Evolutionary conservation across 2,888 invertebrate species (phyloP), one percentile per base, ranked within the genome.

Genomic region (Drosophila demipolita): DNA sequence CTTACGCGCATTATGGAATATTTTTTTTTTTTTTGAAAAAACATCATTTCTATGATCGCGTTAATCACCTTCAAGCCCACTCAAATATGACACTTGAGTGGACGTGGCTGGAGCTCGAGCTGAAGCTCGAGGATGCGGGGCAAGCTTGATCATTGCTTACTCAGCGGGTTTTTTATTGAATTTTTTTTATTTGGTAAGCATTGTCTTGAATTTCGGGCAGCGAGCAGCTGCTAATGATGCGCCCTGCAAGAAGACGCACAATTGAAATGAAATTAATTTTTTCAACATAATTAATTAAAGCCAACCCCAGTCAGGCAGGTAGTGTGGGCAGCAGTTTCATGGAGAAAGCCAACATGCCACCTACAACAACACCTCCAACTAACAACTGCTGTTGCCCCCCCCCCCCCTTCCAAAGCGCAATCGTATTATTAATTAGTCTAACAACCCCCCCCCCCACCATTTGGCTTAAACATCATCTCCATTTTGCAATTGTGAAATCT

Each of bases 31-130:
- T 29, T 26, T 26, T 26, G 26, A 26, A 66, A 68, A 78, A 69
- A 89, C 83, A 84, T 82, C 73, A 74, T 86, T 85, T 90, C 88
- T 85, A 89, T 90, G 89, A 86, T 91, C 83, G 90, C 82, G 89
- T 91, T 91, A 92, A 91, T 91, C 91, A 92, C 90, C 90, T 84
- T 80, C 86, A 66, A 87, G 90, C 87, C 87, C 87, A 87, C 87
- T 87, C 90, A 64, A 88, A 84, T 85, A 79, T 87, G 89, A 82
- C 89, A 84, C 85, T 89, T 65, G 69, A 78, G 78, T 84, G 72
- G 75, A 78, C 71, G 66, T 53, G 42, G 73, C 62, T 67, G 65
- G 61, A 53, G 77, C 59, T 58, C 38, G 53, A 69, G 78, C 9
- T 45, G 45, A 54, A 45, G 82, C 65, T 62, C 52, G 68, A 74